Base-by-base conservation (phyloP, 2,888 invertebrate species). In the Amiota mariae region DNA sequence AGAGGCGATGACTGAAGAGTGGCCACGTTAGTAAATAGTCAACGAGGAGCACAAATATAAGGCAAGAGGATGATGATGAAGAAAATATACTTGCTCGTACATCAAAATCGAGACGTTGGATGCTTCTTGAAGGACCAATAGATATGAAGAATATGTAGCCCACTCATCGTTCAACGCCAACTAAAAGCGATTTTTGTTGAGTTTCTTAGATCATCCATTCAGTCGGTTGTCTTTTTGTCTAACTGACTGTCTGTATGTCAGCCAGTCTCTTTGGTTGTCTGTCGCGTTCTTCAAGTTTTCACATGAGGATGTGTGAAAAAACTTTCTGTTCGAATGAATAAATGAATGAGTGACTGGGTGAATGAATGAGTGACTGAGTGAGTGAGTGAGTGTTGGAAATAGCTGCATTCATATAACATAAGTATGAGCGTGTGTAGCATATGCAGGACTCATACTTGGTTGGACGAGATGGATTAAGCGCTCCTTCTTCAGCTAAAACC, bases 391-490 rank as follows among this genome's bases (percentile, higher is more conserved):
- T 76, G 36, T 36, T 36, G 2, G 36, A 36, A 36, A 36, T 36
- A 36, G 36, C 36, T 36, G 36, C 36, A 36, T 36, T 36, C 36
- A 36, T 36, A 36, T 6, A 36, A 36, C 36, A 36, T 36, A 36
- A 36, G 36, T 36, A 2, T 6, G 36, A 36, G 36, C 36, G 36
- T 36, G 6, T 36, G 36, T 36, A 36, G 78, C 76, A 78, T 76
- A 76, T 77, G 78, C 80, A 79, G 78, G 78, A 80, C 79, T 80
- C 80, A 79, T 6, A 36, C 36, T 36, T 67, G 72, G 78, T 77
- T 78, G 80, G 84, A 72, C 80, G 78, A 70, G 81, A 85, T 84
- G 85, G 84, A 85, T 85, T 84, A 79, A 78, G 75, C 36, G 8
- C 36, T 36, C 75, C 70, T 67, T 77, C 77, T 67, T 54, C 54